Evolutionary conservation across 2,113 vertebrate genomes (phyloP).

Genomic region (Anhinga rufa): DNA sequence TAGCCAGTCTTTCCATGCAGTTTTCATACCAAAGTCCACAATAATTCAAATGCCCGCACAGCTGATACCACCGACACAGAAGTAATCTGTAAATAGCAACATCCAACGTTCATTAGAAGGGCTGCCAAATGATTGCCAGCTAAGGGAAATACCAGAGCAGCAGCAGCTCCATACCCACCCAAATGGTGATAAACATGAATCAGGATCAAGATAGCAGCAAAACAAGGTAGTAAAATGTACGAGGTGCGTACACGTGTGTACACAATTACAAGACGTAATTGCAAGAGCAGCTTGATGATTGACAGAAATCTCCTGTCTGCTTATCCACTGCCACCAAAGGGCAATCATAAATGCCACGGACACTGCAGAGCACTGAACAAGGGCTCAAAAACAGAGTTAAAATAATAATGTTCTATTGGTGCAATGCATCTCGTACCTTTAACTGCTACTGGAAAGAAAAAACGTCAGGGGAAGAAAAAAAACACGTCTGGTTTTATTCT

Average conservation of each 20-base stretch:
- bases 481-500: accelerated
- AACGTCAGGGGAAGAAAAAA: neutral
- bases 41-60: neutral
- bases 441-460: neutral
- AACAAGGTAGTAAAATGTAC: neutral
- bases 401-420: neutral
- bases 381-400: neutral
- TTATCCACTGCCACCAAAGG: neutral
- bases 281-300: neutral
- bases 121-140: neutral
- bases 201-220: neutral
- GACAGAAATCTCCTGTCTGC: neutral
- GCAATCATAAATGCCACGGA: accelerated
- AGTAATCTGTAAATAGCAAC: accelerated
- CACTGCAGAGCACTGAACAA: neutral
- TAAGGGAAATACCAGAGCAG: neutral
- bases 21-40: neutral
- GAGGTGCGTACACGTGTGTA: accelerated
- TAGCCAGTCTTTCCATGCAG: neutral
- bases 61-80: accelerated
- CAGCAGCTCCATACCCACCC: neutral
- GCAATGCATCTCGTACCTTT: neutral
- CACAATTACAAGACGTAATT: accelerated
- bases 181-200: accelerated
- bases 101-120: accelerated